Base-by-base conservation (phyloP, 1,140 invertebrate species). In the Eupristina koningsbergeri region DNA sequence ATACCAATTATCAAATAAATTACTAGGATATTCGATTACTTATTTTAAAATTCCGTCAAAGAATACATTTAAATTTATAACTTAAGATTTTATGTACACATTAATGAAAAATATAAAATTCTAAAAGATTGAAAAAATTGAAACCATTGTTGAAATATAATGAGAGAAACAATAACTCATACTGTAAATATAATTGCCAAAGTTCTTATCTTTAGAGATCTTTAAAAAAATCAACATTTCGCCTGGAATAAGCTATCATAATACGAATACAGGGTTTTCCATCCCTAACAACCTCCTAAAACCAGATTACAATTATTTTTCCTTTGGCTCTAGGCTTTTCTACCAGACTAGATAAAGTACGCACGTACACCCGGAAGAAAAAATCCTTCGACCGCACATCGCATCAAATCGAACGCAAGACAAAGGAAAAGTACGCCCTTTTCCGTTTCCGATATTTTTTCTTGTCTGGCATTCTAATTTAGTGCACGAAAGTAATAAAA, bases 401-500 rank as follows among this genome's bases (percentile, higher is more conserved):
- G 36, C 36, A 63, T 45, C 76, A 26, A 78, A 53, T 75, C 73
- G 34, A 67, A 67, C 47, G 11, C 13, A 9, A n/a, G n/a, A 22
- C 9, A 26, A 31, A 41, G 61, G 45, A 45, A 31, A 45, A 31
- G 73, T 17, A 29, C 41, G 3, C 7, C 19, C 8, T 8, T 73
- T 45, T 26, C 45, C 17, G 31, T 29, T 34, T 39, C 15, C 39
- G 39, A 76, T 58, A 67, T 67, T 61, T 41, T 31, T 64, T 22
- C 39, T 39, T 34, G 34, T 58, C 53, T 41, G n/a, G 73, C 58
- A 82, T 82, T 82, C 71, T 82, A 82, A 81, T 78, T 78, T 71
- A 79, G 53, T 45, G n/a, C 31, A 75, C 61, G n/a, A 58, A 58
- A 79, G 36, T 39, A 73, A 84, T 39, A 76, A 80, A 80, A 58